Base-by-base conservation (phyloP, 2,797 vertebrate genomes). In the Helicolenus hilgendorfi region DNA sequence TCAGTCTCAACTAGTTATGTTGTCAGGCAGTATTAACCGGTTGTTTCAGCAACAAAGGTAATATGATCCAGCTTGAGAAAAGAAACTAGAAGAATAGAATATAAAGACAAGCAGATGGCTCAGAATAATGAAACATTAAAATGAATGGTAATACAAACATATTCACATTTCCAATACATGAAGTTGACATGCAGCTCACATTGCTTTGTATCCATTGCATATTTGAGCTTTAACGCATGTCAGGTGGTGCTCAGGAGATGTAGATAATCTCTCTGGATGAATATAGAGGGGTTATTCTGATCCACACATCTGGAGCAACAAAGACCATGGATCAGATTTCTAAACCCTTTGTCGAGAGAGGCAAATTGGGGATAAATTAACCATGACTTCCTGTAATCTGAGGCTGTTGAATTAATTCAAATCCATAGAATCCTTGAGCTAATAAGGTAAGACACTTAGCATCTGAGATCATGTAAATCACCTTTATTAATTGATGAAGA, bases 301-400 rank as follows among this genome's bases (percentile, higher is more conserved):
- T 77, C 87, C 56, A 24, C 88, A 92, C 77, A 92, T 93, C 84
- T 77, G 83, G 72, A 85, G 24, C 36, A 69, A 72, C 70, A 78
- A 81, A 77, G 72, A 29, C 41, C 64, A 24, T 4, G 68, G 79
- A 89, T 92, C 77, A 85, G 64, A 64, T 76, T 85, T 58, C 45
- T 56, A 13, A 22, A 26, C 29, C 26, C 1, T 45, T 69, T 67
- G 60, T 71, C 3, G 18, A 70, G 35, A 20, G n/a, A 38, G 9
- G 29, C 22, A 69, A 79, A 91, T 64, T 18, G 14, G 41, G 4
- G 11, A 7, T 13, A 56, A 75, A 82, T 84, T 59, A 71, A 73
- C 83, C 45, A 26, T 10, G 67, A 77, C 78, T 53, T 65, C 22
- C 31, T 35, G 24, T 24, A 49, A 83, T 72, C 53, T 31, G 18